These are phyloP conservation scores for Brevipalpus yothersi DNA, from an alignment of 1,140 invertebrate genomes.

Conservation along the genomic window DNA sequence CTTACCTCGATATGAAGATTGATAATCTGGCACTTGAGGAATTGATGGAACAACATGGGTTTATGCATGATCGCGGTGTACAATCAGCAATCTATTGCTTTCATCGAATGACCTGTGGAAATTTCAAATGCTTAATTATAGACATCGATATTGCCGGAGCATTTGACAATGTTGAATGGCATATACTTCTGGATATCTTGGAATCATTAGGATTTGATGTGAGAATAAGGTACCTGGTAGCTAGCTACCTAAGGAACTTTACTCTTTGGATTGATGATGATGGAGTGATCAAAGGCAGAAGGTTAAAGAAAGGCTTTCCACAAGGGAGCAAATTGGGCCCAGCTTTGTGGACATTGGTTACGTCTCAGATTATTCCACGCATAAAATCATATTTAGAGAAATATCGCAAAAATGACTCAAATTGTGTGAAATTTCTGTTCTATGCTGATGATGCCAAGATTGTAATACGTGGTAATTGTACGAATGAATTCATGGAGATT, in stretches of 20 bases:
- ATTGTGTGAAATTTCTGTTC: background rate
- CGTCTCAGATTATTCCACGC: background rate
- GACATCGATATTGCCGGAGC: background rate
- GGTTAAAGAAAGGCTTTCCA: background rate
- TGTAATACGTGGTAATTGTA: background rate
- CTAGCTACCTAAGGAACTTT: background rate
- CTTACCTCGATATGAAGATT: too few species aligned
- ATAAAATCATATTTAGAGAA: background rate
- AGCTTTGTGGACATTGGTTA: background rate
- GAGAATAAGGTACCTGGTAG: background rate
- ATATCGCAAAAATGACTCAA: background rate
- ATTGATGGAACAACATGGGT: too few species aligned
- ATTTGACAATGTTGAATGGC: background rate
- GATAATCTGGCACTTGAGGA: too few species aligned
- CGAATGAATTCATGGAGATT: background rate
- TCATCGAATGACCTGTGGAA: too few species aligned
- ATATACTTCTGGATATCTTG: background rate
- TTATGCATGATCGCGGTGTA: too few species aligned
- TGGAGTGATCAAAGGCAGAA: background rate
- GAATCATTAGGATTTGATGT: too few species aligned
- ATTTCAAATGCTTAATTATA: background rate
- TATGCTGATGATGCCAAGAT: background rate
- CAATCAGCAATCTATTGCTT: too few species aligned
- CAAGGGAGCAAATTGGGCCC: background rate
- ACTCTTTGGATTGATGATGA: background rate